Evolutionary conservation across 2,888 invertebrate species (phyloP).

Genomic region (Lysandra coridon): DNA sequence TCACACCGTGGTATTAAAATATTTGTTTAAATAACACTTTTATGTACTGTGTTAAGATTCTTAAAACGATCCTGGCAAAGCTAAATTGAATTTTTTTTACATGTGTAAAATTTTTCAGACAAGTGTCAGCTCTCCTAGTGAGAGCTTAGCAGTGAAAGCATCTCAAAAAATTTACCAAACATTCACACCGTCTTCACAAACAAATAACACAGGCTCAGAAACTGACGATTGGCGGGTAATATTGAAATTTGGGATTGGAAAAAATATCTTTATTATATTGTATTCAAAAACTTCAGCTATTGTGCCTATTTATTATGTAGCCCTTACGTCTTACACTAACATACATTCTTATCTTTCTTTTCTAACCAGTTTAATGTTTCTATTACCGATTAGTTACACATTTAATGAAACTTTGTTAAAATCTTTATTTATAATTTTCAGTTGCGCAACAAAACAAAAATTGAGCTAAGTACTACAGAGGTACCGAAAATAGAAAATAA

Average conservation of each 20-base stretch:
- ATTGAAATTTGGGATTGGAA: constrained; percentile 31
- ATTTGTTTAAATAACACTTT: neutral
- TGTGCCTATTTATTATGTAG: neutral
- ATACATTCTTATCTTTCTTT: neutral
- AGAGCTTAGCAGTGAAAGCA: constrained; percentile 77
- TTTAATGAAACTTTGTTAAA: constrained; percentile 27
- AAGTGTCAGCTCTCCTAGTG: constrained; percentile 68
- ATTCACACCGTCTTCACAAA: constrained; percentile 64
- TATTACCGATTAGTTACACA: neutral
- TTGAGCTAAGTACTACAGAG: constrained; percentile 44
- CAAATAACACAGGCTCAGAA: constrained; percentile 60
- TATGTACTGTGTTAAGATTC: neutral
- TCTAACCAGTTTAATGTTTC: neutral
- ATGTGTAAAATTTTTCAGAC: constrained; percentile 60
- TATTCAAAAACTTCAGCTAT: neutral
- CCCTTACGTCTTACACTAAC: neutral
- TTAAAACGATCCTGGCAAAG: neutral
- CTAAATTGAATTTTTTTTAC: neutral
- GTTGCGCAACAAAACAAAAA: constrained; percentile 60
- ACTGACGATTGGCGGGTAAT: constrained; percentile 72
- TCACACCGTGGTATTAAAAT: neutral
- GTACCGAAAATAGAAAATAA: constrained; percentile 41
- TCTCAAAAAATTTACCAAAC: constrained; percentile 74
- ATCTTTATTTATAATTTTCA: constrained; percentile 48
- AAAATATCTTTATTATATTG: neutral